Evolutionary conservation across 2,113 vertebrate species (phyloP), one percentile per base, ranked within the genome.

Genomic region (Odobenus rosmarus): DNA sequence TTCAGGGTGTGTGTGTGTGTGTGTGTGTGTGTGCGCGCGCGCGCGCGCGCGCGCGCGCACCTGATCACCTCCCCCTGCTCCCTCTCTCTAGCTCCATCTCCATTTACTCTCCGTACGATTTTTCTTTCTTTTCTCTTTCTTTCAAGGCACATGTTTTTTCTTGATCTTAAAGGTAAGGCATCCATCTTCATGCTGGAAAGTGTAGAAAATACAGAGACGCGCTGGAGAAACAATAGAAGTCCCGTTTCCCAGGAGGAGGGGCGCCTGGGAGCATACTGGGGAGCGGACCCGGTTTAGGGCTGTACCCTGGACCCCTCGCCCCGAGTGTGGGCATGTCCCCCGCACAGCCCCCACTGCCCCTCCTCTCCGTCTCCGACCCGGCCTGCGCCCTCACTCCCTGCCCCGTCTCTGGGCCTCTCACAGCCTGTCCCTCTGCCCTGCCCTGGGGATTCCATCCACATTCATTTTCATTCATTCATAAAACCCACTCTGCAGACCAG

Each of bases 31-130:
- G 53, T 4, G 18, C 2, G 4, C 4, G 31, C 3, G 59, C 1
- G 26, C 2, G 0, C 1, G 0, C 1, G 31, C 1, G 26, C 1
- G 26, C 2, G 0, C 1, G 1, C 1, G 1, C 15, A 5, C 23
- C 46, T n/a, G 31, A 14, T 55, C 53, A 39, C 26, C 28, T 76
- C 23, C 28, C 31, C 57, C n/a, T 6, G 1, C 51, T 33, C 28
- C 0, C 24, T 53, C 62, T 88, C 74, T 55, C 59, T 42, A 15
- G 72, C 88, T 76, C 79, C 36, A 21, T 81, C 39, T 93, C 57
- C 21, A 33, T 81, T 77, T 24, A 8, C 1, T 55, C 28, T 59
- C 76, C 10, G 16, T 2, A 28, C 55, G 18, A 49, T 31, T 87
- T 87, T 86, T 49, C 36, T 87, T 51, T 36, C 7, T 42, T 57